These are phyloP conservation scores for Ophonus ardosiacus DNA, from an alignment of 2,888 invertebrate species.

Conservation along the genomic window DNA sequence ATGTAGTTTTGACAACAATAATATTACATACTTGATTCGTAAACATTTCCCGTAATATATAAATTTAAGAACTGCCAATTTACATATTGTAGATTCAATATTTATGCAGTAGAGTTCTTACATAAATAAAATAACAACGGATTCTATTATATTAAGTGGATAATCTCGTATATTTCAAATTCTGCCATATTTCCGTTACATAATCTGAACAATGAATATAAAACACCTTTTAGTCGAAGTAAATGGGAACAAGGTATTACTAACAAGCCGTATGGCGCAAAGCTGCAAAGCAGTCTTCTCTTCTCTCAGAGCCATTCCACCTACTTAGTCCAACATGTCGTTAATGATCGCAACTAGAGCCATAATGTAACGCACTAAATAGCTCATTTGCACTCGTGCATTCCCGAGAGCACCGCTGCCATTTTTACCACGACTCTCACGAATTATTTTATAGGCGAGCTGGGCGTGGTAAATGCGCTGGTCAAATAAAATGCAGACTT, in stretches of 20 bases:
- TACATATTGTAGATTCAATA: too few relatives aligned
- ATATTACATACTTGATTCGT: too few relatives aligned
- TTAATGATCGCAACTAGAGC: constrained; percentile 39
- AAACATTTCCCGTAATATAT: too few relatives aligned
- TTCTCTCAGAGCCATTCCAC: neutral
- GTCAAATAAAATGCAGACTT: constrained; percentile 29
- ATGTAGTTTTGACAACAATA: too few relatives aligned
- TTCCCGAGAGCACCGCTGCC: constrained; percentile 2
- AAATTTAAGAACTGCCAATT: too few relatives aligned
- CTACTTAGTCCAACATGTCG: constrained; percentile 21
- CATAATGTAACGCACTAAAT: constrained; percentile 37
- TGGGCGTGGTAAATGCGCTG: constrained; percentile 39
- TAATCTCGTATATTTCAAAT: neutral
- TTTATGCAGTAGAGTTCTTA: too few relatives aligned
- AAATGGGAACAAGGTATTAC: neutral
- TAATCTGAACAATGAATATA: neutral
- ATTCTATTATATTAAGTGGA: neutral
- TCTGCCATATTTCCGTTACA: neutral
- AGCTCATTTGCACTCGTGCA: constrained; percentile 36
- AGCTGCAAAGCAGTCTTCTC: too few relatives aligned
- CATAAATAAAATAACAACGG: too few relatives aligned
- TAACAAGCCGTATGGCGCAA: too few relatives aligned
- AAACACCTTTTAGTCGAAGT: neutral
- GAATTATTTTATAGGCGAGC: constrained; percentile 33
- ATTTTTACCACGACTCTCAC: constrained; percentile 14